Evolutionary conservation across 2,797 vertebrate species (phyloP), one percentile per base, ranked within the genome.

Genomic region (Leuciscus waleckii): DNA sequence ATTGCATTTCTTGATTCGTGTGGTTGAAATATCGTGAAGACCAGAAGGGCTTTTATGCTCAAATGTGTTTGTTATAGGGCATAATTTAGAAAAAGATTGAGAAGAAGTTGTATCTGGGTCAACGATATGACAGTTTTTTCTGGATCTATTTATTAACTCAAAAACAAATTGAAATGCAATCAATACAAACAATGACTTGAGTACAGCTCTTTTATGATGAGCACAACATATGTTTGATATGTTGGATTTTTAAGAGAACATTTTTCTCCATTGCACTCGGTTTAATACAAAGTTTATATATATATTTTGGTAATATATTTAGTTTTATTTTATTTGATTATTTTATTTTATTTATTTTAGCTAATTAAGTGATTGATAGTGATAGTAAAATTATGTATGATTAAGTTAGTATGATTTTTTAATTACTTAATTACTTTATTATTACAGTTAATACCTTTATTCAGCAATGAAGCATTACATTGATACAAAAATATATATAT

Each of bases 1-100:
- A 77, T 79, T n/a, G 32, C 29, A 81, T 65, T 41, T 70, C 35
- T 14, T 87, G 17, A 86, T 43, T 83, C 43, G 9, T 75, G 29
- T 26, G 26, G 35, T 56, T 35, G 14, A 76, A 58, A 77, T 49
- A 49, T 49, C 8, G 6, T 19, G 32, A 19, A 70, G 17, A 41
- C 58, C 68, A 58, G 19, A 32, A 67, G n/a, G 46, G 77, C 79
- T 37, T 37, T 29, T 5, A n/a, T n/a, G 46, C 16, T 65, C 5
- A 68, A 43, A 49, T 23, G 1, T 69, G 29, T 80, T 35, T 69
- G 49, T 56, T 81, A 81, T 7, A 11, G 9, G 14, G 23, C 11
- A 32, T n/a, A 21, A 26, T 39, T 56, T 39, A 26, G 39, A 10
- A 35, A 37, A 51, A 67, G 41, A 13, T n/a, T 4, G 6, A 58